Evolutionary conservation across 2,113 vertebrate genomes (phyloP), one percentile per base, ranked within the genome.

Genomic region (Myanophis thanlyinensis): DNA sequence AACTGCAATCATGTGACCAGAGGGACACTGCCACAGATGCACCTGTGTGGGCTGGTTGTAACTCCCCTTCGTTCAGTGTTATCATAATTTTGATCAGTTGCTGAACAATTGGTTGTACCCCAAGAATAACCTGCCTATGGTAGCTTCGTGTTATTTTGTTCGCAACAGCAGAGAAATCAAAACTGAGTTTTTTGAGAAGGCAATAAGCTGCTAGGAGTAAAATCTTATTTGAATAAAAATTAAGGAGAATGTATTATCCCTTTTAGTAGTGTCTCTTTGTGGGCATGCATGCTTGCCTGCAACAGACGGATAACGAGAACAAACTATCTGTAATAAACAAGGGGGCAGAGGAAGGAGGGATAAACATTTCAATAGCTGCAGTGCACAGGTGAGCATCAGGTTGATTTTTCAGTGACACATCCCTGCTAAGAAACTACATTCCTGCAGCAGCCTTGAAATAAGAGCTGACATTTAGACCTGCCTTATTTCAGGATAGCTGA

Each of bases 381-480:
- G 88, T 80, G 73, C 35, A 95, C 92, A 46, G 90, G 89, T 94
- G 93, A 94, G 51, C 56, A 91, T 92, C 91, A 95, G 90, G 91
- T 27, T 62, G 91, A 88, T 85, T 85, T 96, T 89, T 94, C 94
- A 96, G 94, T 23, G 53, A 93, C 93, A 95, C 89, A 49, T 84
- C 73, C 53, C 94, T 95, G 59, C 46, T 52, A n/a, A 90, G 85
- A 93, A 92, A 90, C 54, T 67, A 88, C 54, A 91, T 49, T 93
- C 92, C 91, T 91, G 91, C 80, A 95, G 94, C 40, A 95, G 90
- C 93, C 96, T 93, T 0, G 0, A 94, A 95, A 95, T 94, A 92
- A 94, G 0, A 67, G 88, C 85, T 97, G 96, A 95, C 93, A 95
- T 96, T 96, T 73, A 90, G 91, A 94, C 90, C 89, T 80, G 89